A percentile compares a stretch with the other conserved stretches of the same genome.
phyloP scores from a whole-genome alignment of 1,140 invertebrate genomes.

The Oppia nitens region DNA sequence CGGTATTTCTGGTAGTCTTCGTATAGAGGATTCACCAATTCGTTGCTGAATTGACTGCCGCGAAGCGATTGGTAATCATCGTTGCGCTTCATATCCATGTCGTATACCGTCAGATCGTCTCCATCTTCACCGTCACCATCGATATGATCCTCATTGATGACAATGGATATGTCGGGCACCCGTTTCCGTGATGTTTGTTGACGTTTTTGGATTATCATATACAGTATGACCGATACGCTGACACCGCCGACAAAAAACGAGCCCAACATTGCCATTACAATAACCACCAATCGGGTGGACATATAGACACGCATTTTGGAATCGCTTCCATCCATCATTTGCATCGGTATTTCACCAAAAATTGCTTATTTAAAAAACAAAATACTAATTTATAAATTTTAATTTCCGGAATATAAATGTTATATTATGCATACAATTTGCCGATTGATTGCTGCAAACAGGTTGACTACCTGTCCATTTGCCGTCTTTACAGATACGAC shows the following conservation, averaged over 20 bases:
- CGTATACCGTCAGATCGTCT: too few relatives aligned
- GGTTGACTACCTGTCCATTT: background rate
- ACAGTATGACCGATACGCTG: background rate
- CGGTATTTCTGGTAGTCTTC: background rate
- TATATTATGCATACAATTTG: too few relatives aligned
- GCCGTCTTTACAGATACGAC: background rate
- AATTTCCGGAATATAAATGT: too few relatives aligned
- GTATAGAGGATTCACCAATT: background rate
- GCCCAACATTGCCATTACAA: background rate
- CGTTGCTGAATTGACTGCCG: background rate
- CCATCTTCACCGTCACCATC: too few relatives aligned
- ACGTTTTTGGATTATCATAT: background rate
- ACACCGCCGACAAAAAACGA: background rate
- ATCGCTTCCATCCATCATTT: background rate
- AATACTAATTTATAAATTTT: too few relatives aligned
- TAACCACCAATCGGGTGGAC: background rate
- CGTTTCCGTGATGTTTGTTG: background rate
- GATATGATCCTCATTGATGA: background rate
- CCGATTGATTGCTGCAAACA: background rate
- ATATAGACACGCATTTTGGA: too few relatives aligned
- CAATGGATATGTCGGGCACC: background rate
- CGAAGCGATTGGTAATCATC: background rate
- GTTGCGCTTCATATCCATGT: too few relatives aligned
- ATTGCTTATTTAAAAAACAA: too few relatives aligned
- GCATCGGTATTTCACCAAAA: too few relatives aligned